Percentiles rank a stretch among this genome's conserved stretches.
phyloP scores from a whole-genome alignment of 2,888 invertebrate species.

The Mesodorylaimus sp. region DNA sequence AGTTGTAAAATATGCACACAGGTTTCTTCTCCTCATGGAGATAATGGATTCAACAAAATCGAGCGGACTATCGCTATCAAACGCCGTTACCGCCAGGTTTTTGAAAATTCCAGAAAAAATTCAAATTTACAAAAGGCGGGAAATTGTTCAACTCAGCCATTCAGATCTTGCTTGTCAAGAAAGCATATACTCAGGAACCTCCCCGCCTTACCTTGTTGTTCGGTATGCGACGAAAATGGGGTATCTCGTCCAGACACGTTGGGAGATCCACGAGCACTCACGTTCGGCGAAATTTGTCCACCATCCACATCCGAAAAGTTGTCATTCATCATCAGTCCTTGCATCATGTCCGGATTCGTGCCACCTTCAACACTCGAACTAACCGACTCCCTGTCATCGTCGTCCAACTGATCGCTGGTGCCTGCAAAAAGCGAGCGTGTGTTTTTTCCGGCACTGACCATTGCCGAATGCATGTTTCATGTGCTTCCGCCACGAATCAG shows the following conservation, averaged over 20 bases:
- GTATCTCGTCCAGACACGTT: conserved; percentile 53
- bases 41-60: too few species aligned
- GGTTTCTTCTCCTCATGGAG: too few species aligned
- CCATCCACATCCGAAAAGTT: conserved; percentile 87
- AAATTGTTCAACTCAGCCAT: too few species aligned
- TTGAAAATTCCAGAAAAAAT: too few species aligned
- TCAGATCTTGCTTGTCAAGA: too few species aligned
- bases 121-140: too few species aligned
- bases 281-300: conserved; percentile 46
- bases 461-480: too few species aligned
- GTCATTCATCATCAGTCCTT: conserved; percentile 47
- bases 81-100: too few species aligned
- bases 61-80: too few species aligned
- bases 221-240: conserved; percentile 58
- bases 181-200: too few species aligned
- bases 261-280: conserved; percentile 51
- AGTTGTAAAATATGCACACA: too few species aligned
- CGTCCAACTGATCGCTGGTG: conserved; percentile 78
- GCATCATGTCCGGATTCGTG: conserved; percentile 17
- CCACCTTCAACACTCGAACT: conserved; percentile 53
- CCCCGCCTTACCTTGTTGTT: conserved; percentile 33
- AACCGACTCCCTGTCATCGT: conserved; percentile 60
- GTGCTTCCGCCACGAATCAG: too few species aligned
- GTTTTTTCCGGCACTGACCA: conserved; percentile 16
- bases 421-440: conserved; percentile 31